Evolutionary conservation across 1,140 invertebrate genomes (phyloP).

Genomic region (Drosophila orosa): DNA sequence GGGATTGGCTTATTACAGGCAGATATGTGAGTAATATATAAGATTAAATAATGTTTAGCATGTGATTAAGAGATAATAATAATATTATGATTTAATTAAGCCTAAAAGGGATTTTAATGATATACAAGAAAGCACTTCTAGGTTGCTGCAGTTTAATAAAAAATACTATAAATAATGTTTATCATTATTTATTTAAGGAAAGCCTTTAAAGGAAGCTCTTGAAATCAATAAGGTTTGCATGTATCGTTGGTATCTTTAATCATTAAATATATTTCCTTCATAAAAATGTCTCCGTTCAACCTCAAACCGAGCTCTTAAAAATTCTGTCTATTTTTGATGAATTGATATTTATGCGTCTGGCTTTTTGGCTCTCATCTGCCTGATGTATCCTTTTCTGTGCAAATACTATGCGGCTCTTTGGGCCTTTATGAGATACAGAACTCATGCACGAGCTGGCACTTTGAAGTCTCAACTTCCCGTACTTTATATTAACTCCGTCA

Average conservation of each 20-base stretch:
- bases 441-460: conserved; percentile 38
- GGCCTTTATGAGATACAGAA: neutral
- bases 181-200: neutral
- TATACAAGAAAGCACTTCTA: no score
- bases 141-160: no score
- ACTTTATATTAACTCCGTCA: conserved; percentile 19
- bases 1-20: neutral
- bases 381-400: neutral
- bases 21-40: neutral
- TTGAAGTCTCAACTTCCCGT: conserved; percentile 20
- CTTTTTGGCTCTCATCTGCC: conserved; percentile 6
- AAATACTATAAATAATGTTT: no score
- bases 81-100: no score
- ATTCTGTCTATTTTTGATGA: conserved; percentile 13
- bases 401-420: conserved; percentile 20
- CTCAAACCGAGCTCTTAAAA: neutral
- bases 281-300: neutral
- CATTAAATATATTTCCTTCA: neutral
- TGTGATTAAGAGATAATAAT: neutral
- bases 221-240: neutral
- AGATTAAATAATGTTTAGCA: neutral
- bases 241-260: neutral
- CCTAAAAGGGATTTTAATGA: no score
- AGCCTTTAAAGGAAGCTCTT: neutral
- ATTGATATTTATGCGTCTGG: conserved; percentile 43